Conservation (phyloP, 2,797 vertebrate species). For the Pangasius macronema region DNA sequence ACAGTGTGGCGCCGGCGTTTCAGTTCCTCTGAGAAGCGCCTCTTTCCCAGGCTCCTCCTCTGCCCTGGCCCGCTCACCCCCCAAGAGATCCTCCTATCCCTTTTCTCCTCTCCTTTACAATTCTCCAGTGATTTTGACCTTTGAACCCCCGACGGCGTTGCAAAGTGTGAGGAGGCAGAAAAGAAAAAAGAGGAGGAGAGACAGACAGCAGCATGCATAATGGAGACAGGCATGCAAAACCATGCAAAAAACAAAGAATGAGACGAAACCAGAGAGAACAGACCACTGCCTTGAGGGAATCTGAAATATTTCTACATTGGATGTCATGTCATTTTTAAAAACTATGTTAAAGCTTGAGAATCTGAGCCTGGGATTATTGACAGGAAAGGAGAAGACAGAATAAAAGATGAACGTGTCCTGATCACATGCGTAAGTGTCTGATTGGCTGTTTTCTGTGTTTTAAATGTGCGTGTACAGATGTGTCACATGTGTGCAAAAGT, state of each 20-base stretch:
- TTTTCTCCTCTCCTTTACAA: constrained; percentile 72
- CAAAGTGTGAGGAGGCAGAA: constrained; percentile 32
- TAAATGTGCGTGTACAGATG: background rate
- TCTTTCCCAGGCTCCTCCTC: constrained; percentile 70
- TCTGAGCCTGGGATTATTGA: background rate
- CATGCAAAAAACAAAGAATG: constrained; percentile 33
- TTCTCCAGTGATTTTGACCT: constrained; percentile 77
- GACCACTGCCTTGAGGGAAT: background rate
- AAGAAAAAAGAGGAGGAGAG: constrained; percentile 50
- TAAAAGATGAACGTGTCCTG: background rate
- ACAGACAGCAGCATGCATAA: constrained; percentile 25
- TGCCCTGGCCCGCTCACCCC: constrained; percentile 69
- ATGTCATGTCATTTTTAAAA: background rate
- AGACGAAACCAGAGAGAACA: background rate
- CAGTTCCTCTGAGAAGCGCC: constrained; percentile 71
- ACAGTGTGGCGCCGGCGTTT: constrained; percentile 76
- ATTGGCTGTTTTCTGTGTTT: background rate
- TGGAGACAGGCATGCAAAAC: background rate
- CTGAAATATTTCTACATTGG: background rate
- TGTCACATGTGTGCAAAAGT: background rate
- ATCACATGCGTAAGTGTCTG: background rate
- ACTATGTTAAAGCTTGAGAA: background rate
- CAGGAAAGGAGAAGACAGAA: background rate
- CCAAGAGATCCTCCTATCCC: constrained; percentile 75
- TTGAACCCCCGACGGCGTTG: constrained; percentile 37